Evolutionary conservation across 64 coral and sea anemone genomes (phyloP).

Genomic region (Pocillopora damicornis): DNA sequence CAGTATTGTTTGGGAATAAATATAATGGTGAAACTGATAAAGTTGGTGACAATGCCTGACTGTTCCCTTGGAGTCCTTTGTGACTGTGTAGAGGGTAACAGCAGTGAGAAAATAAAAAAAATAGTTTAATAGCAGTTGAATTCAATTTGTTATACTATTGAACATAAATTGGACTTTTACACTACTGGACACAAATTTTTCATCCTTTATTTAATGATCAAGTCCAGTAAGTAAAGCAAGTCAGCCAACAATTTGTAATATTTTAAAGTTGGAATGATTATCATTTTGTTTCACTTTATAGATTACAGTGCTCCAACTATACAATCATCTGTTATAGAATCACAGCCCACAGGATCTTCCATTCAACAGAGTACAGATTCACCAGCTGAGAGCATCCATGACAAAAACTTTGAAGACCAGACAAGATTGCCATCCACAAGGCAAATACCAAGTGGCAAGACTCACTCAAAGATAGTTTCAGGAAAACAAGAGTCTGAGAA

Average conservation of each 20-base stretch:
- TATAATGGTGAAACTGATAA: no score
- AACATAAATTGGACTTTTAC: no score
- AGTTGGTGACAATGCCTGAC: no score
- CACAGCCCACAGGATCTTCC: neutral
- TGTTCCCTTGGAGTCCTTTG: no score
- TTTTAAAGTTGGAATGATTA: neutral
- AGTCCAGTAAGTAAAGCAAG: no score
- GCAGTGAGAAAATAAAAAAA: no score
- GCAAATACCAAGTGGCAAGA: neutral
- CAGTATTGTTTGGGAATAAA: no score
- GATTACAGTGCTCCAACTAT: constrained; percentile 4
- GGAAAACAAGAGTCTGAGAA: neutral
- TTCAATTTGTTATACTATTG: no score
- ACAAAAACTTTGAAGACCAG: neutral
- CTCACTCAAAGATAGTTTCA: neutral
- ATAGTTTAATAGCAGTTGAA: no score
- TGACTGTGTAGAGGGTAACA: no score
- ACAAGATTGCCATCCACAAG: neutral
- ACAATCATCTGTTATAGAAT: neutral
- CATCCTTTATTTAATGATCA: no score
- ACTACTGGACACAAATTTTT: no score
- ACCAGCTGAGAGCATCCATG: neutral
- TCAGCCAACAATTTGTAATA: neutral
- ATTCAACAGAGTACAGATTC: neutral
- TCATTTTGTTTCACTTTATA: neutral